Evolutionary conservation across 2,113 vertebrate species (phyloP).

Genomic region (Coreoperca whiteheadi): DNA sequence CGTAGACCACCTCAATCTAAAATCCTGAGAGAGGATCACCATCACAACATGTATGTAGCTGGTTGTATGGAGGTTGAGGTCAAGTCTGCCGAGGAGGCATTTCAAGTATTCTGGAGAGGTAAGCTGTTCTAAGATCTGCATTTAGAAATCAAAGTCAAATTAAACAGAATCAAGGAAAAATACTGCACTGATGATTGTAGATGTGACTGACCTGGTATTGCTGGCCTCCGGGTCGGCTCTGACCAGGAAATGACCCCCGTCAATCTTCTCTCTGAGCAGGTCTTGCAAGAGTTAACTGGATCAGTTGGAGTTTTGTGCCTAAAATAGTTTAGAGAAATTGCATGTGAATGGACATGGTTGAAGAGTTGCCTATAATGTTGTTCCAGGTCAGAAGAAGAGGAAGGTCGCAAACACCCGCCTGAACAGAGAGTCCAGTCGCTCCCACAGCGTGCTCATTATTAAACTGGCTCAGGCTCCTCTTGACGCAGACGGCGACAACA

Average conservation of each 20-base stretch:
- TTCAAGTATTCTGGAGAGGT: slow-evolving; percentile 98
- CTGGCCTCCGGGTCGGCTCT: slow-evolving; percentile 72
- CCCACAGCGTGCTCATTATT: slow-evolving; percentile 94
- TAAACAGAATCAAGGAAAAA: not conserved
- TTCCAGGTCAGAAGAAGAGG: slow-evolving; percentile 84
- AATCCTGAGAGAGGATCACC: slow-evolving; percentile 94
- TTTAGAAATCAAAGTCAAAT: not conserved
- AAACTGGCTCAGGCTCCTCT: slow-evolving; percentile 95
- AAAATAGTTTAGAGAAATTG: not conserved
- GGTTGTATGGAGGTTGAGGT: slow-evolving; percentile 96
- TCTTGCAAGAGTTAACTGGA: not conserved
- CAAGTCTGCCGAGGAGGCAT: slow-evolving; percentile 95
- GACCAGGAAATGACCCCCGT: slow-evolving; percentile 78
- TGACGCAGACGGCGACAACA: slow-evolving; percentile 92
- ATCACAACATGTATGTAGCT: slow-evolving; percentile 97
- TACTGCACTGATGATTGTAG: slow-evolving; percentile 80
- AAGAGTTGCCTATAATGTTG: not conserved
- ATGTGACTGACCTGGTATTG: slow-evolving; percentile 84
- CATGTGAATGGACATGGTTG: not conserved
- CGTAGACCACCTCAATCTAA: slow-evolving; percentile 95
- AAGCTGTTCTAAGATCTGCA: slow-evolving; percentile 50
- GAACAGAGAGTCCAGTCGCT: slow-evolving; percentile 95
- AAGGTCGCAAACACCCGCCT: slow-evolving; percentile 91
- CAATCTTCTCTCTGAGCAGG: slow-evolving; percentile 88
- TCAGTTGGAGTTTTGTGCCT: slow-evolving; percentile 2